Conservation (phyloP, 2,113 vertebrate species). For the Vireo altiloquus region DNA sequence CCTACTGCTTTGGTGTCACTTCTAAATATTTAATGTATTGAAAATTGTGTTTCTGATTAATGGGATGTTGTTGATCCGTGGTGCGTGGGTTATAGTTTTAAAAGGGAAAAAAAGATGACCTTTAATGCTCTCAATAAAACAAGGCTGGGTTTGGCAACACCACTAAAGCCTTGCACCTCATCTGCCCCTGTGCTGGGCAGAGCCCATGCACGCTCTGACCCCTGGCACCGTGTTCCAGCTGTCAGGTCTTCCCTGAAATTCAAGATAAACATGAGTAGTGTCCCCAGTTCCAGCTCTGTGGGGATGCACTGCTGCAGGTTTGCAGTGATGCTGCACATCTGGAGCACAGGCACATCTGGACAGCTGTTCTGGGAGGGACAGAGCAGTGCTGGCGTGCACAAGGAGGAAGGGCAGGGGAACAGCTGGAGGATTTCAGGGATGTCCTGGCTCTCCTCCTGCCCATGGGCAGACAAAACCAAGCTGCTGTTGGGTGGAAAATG, state of each 20-base stretch:
- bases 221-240: accelerated
- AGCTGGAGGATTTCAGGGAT: not conserved
- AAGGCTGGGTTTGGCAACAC: not conserved
- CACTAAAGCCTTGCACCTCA: accelerated
- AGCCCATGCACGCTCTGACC: accelerated
- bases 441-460: not conserved
- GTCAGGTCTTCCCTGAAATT: not conserved
- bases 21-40: not conserved
- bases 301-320: not conserved
- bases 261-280: accelerated
- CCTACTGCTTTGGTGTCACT: accelerated
- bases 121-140: not conserved
- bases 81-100: accelerated
- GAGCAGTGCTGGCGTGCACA: accelerated
- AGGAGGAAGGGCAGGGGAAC: not conserved
- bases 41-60: not conserved
- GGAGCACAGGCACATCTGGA: not conserved
- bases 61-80: accelerated
- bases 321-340: not conserved
- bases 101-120: not conserved
- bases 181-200: not conserved
- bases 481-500: not conserved
- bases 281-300: accelerated
- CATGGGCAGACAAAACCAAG: not conserved
- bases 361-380: not conserved